Evolutionary conservation across 2,797 vertebrate species (phyloP).

Genomic region (Epinephelus awoara): DNA sequence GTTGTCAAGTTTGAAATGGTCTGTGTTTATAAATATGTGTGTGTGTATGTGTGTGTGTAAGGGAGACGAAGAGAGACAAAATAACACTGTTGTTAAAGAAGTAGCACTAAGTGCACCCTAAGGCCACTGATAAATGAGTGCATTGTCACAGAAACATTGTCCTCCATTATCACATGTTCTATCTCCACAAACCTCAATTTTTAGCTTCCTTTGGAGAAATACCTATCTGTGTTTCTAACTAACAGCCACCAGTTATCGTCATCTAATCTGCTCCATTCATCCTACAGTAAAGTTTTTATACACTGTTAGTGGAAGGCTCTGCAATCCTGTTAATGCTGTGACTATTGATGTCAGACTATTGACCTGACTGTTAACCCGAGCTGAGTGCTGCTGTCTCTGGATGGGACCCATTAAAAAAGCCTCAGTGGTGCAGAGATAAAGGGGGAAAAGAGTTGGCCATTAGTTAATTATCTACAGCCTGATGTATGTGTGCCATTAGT

Average conservation of each 20-base stretch:
- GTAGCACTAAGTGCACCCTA: not conserved
- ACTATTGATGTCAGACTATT: conserved; percentile 45
- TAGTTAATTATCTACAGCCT: conserved; percentile 69
- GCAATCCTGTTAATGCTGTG: conserved; percentile 36
- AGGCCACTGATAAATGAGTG: not conserved
- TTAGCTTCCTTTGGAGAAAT: not conserved
- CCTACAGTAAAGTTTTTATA: not conserved
- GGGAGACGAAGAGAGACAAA: too few relatives aligned
- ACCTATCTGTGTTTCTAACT: not conserved
- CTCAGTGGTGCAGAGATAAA: not conserved
- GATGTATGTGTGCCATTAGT: conserved; percentile 37
- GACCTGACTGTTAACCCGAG: conserved; percentile 38
- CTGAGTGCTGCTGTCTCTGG: conserved; percentile 43
- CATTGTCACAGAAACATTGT: conserved; percentile 6
- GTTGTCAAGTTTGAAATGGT: too few relatives aligned
- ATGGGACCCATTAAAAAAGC: conserved; percentile 36
- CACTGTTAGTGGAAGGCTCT: conserved; percentile 11
- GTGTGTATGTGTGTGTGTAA: too few relatives aligned
- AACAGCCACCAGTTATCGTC: not conserved
- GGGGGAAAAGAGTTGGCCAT: conserved; percentile 33
- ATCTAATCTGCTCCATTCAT: conserved; percentile 5
- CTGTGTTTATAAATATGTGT: too few relatives aligned
- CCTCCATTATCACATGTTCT: not conserved
- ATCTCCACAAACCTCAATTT: conserved; percentile 8
- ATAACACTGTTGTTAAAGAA: too few relatives aligned